Conservation (phyloP, 2,888 invertebrate genomes). For the Bugulina stolonifera region DNA sequence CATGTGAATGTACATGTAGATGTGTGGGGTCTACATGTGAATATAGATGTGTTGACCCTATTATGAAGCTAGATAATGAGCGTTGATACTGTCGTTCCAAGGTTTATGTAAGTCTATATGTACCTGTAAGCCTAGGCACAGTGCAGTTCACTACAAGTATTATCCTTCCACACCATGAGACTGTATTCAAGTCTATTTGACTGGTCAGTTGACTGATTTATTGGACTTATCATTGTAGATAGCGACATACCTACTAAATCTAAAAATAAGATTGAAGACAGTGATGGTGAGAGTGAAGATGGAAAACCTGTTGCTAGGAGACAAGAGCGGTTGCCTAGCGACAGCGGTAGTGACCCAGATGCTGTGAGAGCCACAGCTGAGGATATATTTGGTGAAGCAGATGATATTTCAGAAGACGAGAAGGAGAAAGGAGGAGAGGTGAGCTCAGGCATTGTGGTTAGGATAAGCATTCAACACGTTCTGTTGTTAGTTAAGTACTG, state of each 20-base stretch:
- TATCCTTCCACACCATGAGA: too few species aligned
- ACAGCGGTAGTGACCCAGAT: constrained; percentile 26
- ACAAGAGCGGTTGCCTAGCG: constrained; percentile 1
- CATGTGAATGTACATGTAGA: too few species aligned
- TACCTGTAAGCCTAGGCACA: background rate
- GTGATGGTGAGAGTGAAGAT: background rate
- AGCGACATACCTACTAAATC: constrained; percentile 14
- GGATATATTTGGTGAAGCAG: constrained; percentile 86
- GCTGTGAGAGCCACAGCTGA: constrained; percentile 63
- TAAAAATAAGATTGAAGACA: background rate
- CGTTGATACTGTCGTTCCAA: too few species aligned
- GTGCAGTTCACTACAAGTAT: background rate
- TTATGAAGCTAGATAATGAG: too few species aligned
- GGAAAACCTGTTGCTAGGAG: background rate
- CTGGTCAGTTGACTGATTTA: background rate
- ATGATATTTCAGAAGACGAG: constrained; percentile 68
- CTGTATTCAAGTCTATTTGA: background rate
- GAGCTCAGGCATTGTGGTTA: too few species aligned
- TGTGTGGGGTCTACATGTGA: too few species aligned
- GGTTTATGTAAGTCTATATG: background rate
- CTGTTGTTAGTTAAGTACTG: too few species aligned
- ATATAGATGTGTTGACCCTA: too few species aligned
- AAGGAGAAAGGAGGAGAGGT: constrained; percentile 29
- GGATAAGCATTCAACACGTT: too few species aligned
- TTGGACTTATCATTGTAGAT: background rate